Percentiles rank a stretch among this genome's conserved stretches.
These are phyloP conservation scores for Phrynocephalus versicolor DNA, from an alignment of 2,113 vertebrate genomes.

Conservation along the genomic window DNA sequence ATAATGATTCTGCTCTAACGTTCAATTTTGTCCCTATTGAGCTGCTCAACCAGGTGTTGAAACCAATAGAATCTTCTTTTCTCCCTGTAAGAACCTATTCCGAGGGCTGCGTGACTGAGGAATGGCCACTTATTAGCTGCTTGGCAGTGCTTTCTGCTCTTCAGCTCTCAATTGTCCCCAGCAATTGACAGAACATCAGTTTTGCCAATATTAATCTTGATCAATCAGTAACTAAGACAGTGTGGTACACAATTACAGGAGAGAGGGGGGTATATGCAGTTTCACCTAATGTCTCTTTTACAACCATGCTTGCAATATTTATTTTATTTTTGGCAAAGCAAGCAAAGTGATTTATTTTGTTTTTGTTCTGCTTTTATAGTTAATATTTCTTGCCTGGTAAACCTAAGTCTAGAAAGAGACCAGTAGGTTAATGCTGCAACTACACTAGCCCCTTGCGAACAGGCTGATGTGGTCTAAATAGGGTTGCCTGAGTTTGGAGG, in stretches of 20 bases:
- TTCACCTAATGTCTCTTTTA: conserved; percentile 47
- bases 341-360: neutral
- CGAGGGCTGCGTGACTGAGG: conserved; percentile 56
- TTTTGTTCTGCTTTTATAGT: neutral
- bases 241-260: conserved; percentile 39
- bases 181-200: conserved; percentile 44
- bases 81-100: conserved; percentile 64
- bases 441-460: no score
- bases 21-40: conserved; percentile 69
- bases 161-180: conserved; percentile 48
- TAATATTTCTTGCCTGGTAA: neutral
- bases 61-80: conserved; percentile 68
- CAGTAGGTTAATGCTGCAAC: neutral
- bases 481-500: no score
- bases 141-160: conserved; percentile 41
- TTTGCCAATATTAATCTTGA: conserved; percentile 64
- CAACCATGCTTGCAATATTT: neutral
- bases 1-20: conserved; percentile 63
- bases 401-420: neutral
- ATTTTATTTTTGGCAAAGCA: neutral
- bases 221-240: conserved; percentile 45
- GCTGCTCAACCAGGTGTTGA: conserved; percentile 71
- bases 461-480: no score
- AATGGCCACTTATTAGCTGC: conserved; percentile 65
- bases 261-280: conserved; percentile 29